Conservation (phyloP, 2,888 invertebrate genomes). For the Drosophila mimetica region DNA sequence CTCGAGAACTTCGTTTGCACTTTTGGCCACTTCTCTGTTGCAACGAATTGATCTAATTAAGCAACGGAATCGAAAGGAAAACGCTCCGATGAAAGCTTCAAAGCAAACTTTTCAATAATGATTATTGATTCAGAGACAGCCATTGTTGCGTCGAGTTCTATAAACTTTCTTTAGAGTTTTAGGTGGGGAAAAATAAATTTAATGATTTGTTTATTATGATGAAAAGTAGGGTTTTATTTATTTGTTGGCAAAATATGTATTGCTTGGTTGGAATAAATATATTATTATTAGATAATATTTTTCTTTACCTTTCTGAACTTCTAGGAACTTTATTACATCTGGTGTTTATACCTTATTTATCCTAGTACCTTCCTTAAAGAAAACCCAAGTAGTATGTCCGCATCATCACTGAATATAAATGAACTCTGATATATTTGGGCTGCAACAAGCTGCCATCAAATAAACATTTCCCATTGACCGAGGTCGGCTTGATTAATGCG, state of each 20-base stretch:
- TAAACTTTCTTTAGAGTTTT: slow-evolving; percentile 17
- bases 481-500: slow-evolving; percentile 59
- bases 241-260: no score
- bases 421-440: slow-evolving; percentile 24
- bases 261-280: no score
- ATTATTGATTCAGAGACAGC: slow-evolving; percentile 55
- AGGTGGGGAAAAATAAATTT: neutral
- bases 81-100: slow-evolving; percentile 17
- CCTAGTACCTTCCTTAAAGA: neutral
- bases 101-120: slow-evolving; percentile 58
- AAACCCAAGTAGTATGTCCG: neutral
- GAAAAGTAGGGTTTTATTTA: neutral
- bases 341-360: neutral
- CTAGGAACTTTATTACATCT: no score
- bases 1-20: slow-evolving; percentile 6
- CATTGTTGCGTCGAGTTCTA: neutral
- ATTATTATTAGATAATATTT: no score
- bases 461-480: slow-evolving; percentile 30
- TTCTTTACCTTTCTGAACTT: no score
- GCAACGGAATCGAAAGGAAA: slow-evolving; percentile 12
- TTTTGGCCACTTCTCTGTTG: slow-evolving; percentile 9
- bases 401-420: slow-evolving; percentile 12
- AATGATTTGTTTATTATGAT: slow-evolving; percentile 4
- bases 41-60: slow-evolving; percentile 41
- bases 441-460: slow-evolving; percentile 35